Conservation (phyloP, 2,888 invertebrate genomes). For the Hydropsyche betteni region DNA sequence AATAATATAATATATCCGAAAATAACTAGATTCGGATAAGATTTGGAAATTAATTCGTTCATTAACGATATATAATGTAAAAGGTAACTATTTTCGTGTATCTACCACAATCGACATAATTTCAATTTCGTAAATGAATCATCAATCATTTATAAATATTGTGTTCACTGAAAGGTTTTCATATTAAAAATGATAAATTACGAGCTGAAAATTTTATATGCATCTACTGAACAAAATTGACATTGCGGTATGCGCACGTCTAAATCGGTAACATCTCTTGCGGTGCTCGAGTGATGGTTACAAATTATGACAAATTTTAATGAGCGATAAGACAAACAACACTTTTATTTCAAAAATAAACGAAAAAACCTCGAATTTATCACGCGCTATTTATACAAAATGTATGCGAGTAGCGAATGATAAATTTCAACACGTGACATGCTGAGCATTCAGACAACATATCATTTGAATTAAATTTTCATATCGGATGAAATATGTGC, state of each 20-base stretch:
- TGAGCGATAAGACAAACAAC: not conserved
- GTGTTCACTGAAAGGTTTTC: constrained; percentile 12
- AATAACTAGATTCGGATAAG: no score
- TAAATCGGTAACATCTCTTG: constrained; percentile 7
- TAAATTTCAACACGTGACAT: constrained; percentile 15
- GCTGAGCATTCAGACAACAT: constrained; percentile 5
- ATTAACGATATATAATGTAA: not conserved
- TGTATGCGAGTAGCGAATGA: not conserved
- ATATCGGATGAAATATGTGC: not conserved
- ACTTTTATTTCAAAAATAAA: constrained; percentile 9
- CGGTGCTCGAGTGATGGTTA: constrained; percentile 6
- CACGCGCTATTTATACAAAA: not conserved
- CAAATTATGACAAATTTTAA: constrained; percentile 29
- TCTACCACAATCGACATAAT: no score
- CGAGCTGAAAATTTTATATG: constrained; percentile 9
- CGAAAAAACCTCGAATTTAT: not conserved
- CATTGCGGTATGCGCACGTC: constrained; percentile 14
- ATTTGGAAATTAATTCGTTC: not conserved
- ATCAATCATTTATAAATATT: not conserved
- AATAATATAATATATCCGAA: no score
- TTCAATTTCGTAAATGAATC: not conserved
- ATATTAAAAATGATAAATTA: constrained; percentile 28
- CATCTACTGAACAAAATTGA: constrained; percentile 21
- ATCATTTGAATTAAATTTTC: constrained; percentile 12
- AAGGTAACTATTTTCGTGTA: not conserved